Evolutionary conservation across 2,113 vertebrate genomes (phyloP).

Genomic region (Telmatochromis sp.): DNA sequence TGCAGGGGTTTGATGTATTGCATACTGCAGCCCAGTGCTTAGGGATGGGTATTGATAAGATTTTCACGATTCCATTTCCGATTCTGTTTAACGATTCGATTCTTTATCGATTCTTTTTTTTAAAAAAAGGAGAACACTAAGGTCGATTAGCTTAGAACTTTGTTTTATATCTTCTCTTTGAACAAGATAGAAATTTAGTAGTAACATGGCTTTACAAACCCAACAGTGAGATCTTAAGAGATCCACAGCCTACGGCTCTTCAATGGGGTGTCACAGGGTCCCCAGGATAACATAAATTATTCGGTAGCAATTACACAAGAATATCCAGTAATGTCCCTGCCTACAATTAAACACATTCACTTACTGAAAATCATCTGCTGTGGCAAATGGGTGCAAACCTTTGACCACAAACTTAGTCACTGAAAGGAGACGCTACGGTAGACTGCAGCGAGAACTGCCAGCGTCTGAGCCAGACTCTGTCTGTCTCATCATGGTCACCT

Average conservation of each 20-base stretch:
- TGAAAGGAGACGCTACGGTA: no score
- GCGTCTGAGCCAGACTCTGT: no score
- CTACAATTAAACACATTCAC: background rate
- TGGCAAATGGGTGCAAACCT: fast-evolving
- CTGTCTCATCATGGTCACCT: no score
- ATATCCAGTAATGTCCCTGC: background rate
- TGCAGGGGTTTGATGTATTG: background rate
- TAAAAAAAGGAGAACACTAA: background rate
- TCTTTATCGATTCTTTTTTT: background rate
- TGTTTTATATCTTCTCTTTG: background rate
- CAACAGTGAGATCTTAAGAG: fast-evolving
- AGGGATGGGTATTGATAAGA: background rate
- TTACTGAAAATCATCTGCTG: fast-evolving
- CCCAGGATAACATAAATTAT: background rate
- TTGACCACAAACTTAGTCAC: fast-evolving
- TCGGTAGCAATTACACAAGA: background rate
- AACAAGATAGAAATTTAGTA: fast-evolving
- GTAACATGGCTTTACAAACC: background rate
- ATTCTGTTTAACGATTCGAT: background rate
- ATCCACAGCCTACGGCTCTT: background rate
- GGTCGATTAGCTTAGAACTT: fast-evolving
- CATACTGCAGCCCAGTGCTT: background rate
- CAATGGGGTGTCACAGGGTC: background rate
- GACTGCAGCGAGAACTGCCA: no score
- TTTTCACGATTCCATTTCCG: background rate